Conservation (phyloP, 64 coral and sea anemone genomes). For the Porites australiensis region DNA sequence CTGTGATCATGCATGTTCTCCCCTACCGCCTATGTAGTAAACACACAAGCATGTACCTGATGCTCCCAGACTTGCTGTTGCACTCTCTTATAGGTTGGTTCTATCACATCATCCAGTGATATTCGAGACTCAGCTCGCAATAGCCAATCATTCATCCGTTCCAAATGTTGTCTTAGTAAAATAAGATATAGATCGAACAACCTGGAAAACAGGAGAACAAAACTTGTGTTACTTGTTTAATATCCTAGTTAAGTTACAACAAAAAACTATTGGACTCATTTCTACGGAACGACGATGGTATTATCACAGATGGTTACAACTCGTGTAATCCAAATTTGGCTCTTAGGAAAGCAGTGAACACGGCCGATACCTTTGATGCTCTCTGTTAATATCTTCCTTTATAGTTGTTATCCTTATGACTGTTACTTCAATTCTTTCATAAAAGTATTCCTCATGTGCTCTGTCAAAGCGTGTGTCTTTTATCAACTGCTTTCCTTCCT, state of each 20-base stretch:
- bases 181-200: conserved; percentile 81
- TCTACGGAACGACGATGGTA: no score
- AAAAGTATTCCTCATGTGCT: conserved; percentile 10
- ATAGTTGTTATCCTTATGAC: conserved; percentile 11
- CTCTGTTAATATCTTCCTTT: conserved; percentile 2
- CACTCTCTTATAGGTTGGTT: conserved; percentile 51
- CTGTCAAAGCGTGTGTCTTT: conserved; percentile 20
- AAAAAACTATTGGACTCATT: no score
- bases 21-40: no score
- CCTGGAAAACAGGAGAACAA: conserved; percentile 21
- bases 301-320: no score
- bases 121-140: conserved; percentile 68
- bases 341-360: not conserved
- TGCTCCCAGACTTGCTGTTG: conserved; percentile 57
- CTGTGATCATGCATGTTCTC: no score
- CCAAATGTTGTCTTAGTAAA: conserved; percentile 80
- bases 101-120: conserved; percentile 60
- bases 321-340: no score
- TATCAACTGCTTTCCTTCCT: conserved; percentile 9
- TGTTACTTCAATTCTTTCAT: conserved; percentile 32
- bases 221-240: not conserved
- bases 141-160: conserved; percentile 87
- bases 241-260: no score
- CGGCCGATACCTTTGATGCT: conserved; percentile 30
- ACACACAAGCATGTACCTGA: conserved; percentile 12